Evolutionary conservation across 2,113 vertebrate species (phyloP).

Genomic region (Oryzias curvinotus): DNA sequence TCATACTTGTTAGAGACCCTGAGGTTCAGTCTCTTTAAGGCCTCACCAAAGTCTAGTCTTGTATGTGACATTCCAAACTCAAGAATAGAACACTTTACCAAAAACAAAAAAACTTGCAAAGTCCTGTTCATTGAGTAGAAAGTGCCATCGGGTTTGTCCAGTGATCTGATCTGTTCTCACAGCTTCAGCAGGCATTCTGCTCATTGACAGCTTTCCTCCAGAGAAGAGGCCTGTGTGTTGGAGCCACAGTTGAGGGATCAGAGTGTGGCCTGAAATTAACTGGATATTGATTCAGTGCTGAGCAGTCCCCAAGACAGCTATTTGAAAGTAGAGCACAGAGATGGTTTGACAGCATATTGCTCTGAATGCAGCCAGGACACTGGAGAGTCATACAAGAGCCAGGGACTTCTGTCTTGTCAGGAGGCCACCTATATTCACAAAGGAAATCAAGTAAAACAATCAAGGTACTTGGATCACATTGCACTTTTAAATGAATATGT

Average conservation of each 20-base stretch:
- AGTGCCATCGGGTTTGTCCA: conserved; percentile 22
- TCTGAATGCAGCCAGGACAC: conserved; percentile 42
- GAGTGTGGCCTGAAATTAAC: conserved; percentile 69
- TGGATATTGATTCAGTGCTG: conserved; percentile 69
- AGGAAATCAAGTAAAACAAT: conserved; percentile 2
- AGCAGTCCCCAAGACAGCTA: conserved; percentile 58
- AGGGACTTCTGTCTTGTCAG: conserved; percentile 8
- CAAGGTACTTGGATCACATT: not conserved
- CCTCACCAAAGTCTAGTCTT: too few relatives aligned
- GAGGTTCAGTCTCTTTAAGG: too few relatives aligned
- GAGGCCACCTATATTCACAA: conserved; percentile 1
- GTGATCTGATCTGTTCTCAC: conserved; percentile 12
- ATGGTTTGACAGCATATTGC: conserved; percentile 33
- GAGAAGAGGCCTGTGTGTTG: conserved; percentile 45
- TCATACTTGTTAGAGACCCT: too few relatives aligned
- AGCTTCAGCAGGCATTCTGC: conserved; percentile 35
- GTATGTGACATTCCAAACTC: too few relatives aligned
- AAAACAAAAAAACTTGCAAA: conserved; percentile 7
- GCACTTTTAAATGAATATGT: not conserved
- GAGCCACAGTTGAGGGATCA: conserved; percentile 55
- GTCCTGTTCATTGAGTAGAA: conserved; percentile 9
- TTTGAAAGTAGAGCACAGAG: conserved; percentile 51
- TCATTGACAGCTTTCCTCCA: conserved; percentile 48
- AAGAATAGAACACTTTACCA: not conserved
- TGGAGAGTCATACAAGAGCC: conserved; percentile 9